These are phyloP conservation scores for Thaleichthys pacificus DNA, from an alignment of 2,797 vertebrate genomes.

Conservation along the genomic window DNA sequence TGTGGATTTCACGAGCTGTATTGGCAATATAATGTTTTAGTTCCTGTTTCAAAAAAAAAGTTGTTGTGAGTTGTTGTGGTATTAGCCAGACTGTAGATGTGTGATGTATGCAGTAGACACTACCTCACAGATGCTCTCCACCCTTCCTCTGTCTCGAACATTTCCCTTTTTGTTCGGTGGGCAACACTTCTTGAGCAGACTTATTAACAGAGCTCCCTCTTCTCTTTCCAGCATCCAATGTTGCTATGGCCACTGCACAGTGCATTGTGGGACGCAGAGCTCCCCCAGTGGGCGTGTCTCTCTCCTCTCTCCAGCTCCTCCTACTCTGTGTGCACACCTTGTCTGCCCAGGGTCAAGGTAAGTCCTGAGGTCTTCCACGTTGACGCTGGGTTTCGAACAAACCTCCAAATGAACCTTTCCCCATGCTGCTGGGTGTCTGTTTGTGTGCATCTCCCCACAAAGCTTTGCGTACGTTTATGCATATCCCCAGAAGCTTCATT, in stretches of 20 bases:
- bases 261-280: slow-evolving; percentile 29
- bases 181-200: not conserved
- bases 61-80: too few species aligned
- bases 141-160: slow-evolving; percentile 19
- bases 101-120: slow-evolving; percentile 33
- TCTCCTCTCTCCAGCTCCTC: slow-evolving; percentile 44
- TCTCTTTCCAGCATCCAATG: slow-evolving; percentile 48
- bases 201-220: not conserved
- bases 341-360: slow-evolving; percentile 70
- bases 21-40: not conserved
- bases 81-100: too few species aligned
- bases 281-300: slow-evolving; percentile 20
- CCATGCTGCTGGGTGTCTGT: not conserved
- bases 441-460: not conserved
- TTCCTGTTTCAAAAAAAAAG: not conserved
- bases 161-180: too few species aligned
- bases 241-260: slow-evolving; percentile 49
- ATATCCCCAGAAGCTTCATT: not conserved
- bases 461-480: not conserved
- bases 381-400: not conserved
- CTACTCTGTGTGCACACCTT: slow-evolving; percentile 47
- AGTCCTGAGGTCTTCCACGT: not conserved
- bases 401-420: not conserved
- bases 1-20: not conserved
- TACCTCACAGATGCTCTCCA: slow-evolving; percentile 39